Percentiles rank a stretch among this genome's conserved stretches.
Evolutionary conservation across 2,888 invertebrate species (phyloP).

Genomic region (Dichetophora obliterata): DNA sequence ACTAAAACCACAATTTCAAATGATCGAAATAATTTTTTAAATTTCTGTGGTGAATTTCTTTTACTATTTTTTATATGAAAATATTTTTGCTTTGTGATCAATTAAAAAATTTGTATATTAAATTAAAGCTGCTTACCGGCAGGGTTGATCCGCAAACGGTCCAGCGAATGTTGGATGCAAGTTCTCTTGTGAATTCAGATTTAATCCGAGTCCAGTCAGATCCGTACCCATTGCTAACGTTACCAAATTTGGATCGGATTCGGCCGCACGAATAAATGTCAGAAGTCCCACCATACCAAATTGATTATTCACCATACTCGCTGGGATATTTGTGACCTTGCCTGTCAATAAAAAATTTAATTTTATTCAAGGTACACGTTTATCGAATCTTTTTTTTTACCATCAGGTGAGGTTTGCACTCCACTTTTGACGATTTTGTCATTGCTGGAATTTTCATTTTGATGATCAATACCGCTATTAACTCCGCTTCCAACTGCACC

Average conservation of each 20-base stretch:
- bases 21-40: no score
- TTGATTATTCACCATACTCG: conserved; percentile 99
- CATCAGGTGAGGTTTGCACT: conserved; percentile 95
- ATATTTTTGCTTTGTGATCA: no score
- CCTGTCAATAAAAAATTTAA: conserved; percentile 72
- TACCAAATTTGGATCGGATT: conserved; percentile 96
- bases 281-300: conserved; percentile 99
- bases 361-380: not conserved
- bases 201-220: conserved; percentile 96
- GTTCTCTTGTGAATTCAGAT: conserved; percentile 98
- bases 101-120: not conserved
- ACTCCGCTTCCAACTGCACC: conserved; percentile 56
- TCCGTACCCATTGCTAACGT: conserved; percentile 98
- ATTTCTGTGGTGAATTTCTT: no score
- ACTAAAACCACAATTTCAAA: no score
- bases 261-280: conserved; percentile 97
- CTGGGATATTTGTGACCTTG: conserved; percentile 98
- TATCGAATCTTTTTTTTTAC: conserved; percentile 69
- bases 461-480: conserved; percentile 65
- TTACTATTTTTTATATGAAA: no score
- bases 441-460: conserved; percentile 69
- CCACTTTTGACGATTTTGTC: conserved; percentile 80
- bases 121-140: conserved; percentile 72
- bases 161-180: conserved; percentile 98
- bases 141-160: conserved; percentile 98